A percentile compares a stretch with the other conserved stretches of the same genome.
phyloP scores from a whole-genome alignment of 1,140 invertebrate species.

The Tribolium madens region DNA sequence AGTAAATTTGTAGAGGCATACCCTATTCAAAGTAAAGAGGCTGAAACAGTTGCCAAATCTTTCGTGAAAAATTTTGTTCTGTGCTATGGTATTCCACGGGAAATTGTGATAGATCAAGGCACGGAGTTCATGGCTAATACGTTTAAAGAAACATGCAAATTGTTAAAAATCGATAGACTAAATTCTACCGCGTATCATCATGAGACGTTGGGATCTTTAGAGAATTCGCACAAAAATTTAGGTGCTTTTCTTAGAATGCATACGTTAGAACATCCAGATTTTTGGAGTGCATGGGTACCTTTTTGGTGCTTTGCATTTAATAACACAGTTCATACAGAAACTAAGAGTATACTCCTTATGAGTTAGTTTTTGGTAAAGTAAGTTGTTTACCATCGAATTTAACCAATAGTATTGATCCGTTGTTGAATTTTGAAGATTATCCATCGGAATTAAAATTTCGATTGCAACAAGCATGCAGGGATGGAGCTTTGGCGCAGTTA shows the following conservation, averaged over 20 bases:
- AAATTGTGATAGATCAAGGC: slow-evolving; percentile 43
- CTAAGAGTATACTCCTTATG: slow-evolving; percentile 52
- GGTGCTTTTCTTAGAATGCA: slow-evolving; percentile 52
- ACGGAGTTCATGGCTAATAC: not conserved
- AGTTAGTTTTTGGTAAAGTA: slow-evolving; percentile 56
- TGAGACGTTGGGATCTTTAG: slow-evolving; percentile 50
- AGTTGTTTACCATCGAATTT: slow-evolving; percentile 33
- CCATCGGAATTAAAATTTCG: not conserved
- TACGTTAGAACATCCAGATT: slow-evolving; percentile 36
- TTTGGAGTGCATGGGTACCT: slow-evolving; percentile 55
- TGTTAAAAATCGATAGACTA: not conserved
- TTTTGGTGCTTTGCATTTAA: slow-evolving; percentile 56
- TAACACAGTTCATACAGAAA: slow-evolving; percentile 50
- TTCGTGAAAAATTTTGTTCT: not conserved
- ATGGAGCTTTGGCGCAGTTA: not conserved
- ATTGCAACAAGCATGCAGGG: not conserved
- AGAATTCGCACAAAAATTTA: slow-evolving; percentile 58
- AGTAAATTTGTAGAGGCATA: not conserved
- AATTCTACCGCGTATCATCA: not conserved
- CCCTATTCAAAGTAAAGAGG: not conserved
- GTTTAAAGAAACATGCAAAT: not conserved
- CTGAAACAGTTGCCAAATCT: not conserved
- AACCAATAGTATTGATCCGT: not conserved
- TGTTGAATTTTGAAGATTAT: not conserved
- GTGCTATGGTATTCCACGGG: slow-evolving; percentile 46